Evolutionary conservation across 1,140 invertebrate species (phyloP).

Genomic region (Drosophila auraria): DNA sequence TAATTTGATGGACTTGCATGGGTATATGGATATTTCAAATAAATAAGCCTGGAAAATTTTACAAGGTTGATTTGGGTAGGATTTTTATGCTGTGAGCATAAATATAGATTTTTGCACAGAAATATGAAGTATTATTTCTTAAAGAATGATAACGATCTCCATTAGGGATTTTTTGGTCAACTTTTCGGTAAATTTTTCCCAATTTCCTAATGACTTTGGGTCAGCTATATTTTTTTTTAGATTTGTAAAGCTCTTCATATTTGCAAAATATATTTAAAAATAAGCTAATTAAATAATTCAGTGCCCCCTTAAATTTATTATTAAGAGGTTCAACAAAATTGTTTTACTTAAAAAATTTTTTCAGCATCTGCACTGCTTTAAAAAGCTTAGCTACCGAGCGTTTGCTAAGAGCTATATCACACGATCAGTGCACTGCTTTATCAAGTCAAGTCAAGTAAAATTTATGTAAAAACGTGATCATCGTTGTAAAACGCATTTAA

Average conservation of each 20-base stretch:
- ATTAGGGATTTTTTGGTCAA: background rate
- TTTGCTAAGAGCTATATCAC: background rate
- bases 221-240: too few species aligned
- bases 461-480: background rate
- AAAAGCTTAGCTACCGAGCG: background rate
- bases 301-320: too few species aligned
- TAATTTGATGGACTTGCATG: conserved; percentile 7
- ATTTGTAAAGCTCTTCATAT: too few species aligned
- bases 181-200: too few species aligned
- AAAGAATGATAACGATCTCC: background rate
- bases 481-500: background rate
- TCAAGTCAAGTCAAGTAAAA: background rate
- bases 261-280: too few species aligned
- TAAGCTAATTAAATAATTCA: too few species aligned
- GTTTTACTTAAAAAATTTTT: background rate
- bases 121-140: background rate
- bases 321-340: background rate
- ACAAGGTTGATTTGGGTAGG: background rate
- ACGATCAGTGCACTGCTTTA: conserved; percentile 13
- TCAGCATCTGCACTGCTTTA: conserved; percentile 11
- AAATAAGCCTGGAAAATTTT: conserved; percentile 1
- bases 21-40: conserved; percentile 2
- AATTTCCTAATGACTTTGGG: too few species aligned
- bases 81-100: background rate
- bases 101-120: background rate